Conservation (phyloP, 2,888 invertebrate genomes). For the Strigamia transsilvanica region DNA sequence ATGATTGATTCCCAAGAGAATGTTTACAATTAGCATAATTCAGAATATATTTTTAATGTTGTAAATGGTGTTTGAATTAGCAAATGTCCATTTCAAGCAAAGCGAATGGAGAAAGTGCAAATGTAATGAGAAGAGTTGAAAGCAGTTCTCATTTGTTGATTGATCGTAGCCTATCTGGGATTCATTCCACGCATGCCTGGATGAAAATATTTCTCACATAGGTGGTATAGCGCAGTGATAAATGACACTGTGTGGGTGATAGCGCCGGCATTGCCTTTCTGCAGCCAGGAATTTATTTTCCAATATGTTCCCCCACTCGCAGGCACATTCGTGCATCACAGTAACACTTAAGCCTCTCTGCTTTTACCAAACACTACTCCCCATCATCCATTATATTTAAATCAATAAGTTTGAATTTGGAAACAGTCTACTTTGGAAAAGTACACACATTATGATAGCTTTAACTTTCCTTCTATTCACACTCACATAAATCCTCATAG, state of each 20-base stretch:
- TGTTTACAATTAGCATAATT: background rate
- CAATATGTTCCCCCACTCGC: constrained; percentile 42
- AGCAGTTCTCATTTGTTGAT: constrained; percentile 40
- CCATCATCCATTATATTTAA: constrained; percentile 42
- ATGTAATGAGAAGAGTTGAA: constrained; percentile 17
- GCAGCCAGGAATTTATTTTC: constrained; percentile 44
- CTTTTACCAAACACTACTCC: constrained; percentile 27
- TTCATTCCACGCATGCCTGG: constrained; percentile 47
- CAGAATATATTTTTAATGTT: too few relatives aligned
- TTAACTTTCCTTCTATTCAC: constrained; percentile 21
- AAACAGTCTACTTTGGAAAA: constrained; percentile 30
- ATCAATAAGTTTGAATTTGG: constrained; percentile 48
- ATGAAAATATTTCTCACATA: constrained; percentile 48
- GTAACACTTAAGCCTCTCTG: constrained; percentile 32
- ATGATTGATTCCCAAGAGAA: background rate
- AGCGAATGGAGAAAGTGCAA: background rate
- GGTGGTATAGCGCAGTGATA: constrained; percentile 43
- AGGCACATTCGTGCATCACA: constrained; percentile 38
- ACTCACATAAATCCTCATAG: background rate
- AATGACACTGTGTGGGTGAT: constrained; percentile 42
- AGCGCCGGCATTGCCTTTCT: constrained; percentile 28
- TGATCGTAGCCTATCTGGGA: constrained; percentile 48
- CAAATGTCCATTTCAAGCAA: background rate
- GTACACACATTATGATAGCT: constrained; percentile 31
- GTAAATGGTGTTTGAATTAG: constrained; percentile 27